Conservation (phyloP, 64 coral and sea anemone species). For the Actinia tenebrosa region DNA sequence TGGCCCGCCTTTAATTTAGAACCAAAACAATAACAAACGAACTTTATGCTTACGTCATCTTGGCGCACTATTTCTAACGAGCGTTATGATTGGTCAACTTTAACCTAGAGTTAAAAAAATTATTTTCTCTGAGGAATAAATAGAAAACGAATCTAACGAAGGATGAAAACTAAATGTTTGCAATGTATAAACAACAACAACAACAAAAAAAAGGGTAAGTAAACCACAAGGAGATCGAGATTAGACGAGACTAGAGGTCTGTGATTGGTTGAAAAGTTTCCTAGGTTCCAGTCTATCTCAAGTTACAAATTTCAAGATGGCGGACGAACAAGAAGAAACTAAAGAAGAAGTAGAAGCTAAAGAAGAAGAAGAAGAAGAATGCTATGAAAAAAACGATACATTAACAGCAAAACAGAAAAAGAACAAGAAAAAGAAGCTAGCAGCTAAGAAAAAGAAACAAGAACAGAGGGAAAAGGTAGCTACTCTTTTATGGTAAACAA, state of each 20-base stretch:
- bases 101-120: too few species aligned
- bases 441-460: constrained; percentile 79
- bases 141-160: too few species aligned
- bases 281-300: background rate
- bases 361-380: constrained; percentile 22
- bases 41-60: constrained; percentile 36
- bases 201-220: too few species aligned
- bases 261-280: constrained; percentile 42
- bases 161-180: background rate
- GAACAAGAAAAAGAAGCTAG: constrained; percentile 76
- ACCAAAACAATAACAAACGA: constrained; percentile 81
- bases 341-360: constrained; percentile 1
- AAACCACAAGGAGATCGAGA: background rate
- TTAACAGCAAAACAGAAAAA: constrained; percentile 79
- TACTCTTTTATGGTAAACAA: background rate
- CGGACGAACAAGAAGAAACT: constrained; percentile 42
- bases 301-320: constrained; percentile 47
- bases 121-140: too few species aligned
- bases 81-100: constrained; percentile 51
- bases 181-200: background rate
- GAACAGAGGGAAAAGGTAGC: constrained; percentile 55
- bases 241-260: background rate
- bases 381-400: background rate
- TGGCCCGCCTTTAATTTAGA: constrained; percentile 17
- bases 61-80: constrained; percentile 54